phyloP scores from a whole-genome alignment of 1,140 invertebrate genomes.

The Pogonognathellus flavescens region DNA sequence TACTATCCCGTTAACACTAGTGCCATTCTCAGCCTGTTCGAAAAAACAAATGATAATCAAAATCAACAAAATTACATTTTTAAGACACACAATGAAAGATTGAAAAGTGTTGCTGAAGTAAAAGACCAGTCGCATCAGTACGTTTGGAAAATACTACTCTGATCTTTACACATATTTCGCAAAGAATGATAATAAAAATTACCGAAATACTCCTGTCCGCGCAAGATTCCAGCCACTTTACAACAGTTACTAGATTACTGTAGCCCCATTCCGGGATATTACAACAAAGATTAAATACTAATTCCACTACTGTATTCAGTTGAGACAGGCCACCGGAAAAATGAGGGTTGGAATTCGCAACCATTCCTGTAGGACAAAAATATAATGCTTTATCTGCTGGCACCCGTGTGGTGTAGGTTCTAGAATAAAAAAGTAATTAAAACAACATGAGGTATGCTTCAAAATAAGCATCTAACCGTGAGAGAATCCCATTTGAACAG shows the following conservation, averaged over 20 bases:
- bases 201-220: conserved; percentile 52
- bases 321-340: conserved; percentile 67
- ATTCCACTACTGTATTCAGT: conserved; percentile 82
- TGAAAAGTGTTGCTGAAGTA: too few relatives aligned
- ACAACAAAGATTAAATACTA: conserved; percentile 82
- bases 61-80: background rate
- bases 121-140: too few relatives aligned
- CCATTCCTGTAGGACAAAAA: conserved; percentile 66
- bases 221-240: conserved; percentile 61
- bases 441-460: too few relatives aligned
- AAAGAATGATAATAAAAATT: background rate
- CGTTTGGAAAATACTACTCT: too few relatives aligned
- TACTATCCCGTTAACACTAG: conserved; percentile 44
- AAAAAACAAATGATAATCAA: conserved; percentile 8
- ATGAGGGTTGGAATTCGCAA: conserved; percentile 70
- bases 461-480: conserved; percentile 56
- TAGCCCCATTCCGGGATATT: conserved; percentile 57
- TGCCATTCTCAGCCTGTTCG: background rate
- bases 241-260: conserved; percentile 59
- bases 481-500: conserved; percentile 65
- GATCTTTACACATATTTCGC: too few relatives aligned
- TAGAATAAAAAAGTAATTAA: too few relatives aligned
- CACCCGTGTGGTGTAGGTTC: too few relatives aligned
- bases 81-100: too few relatives aligned
- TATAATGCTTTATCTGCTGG: background rate